These are phyloP conservation scores for Pipistrellus pygmaeus DNA, from an alignment of 2,797 vertebrate species.

Conservation along the genomic window DNA sequence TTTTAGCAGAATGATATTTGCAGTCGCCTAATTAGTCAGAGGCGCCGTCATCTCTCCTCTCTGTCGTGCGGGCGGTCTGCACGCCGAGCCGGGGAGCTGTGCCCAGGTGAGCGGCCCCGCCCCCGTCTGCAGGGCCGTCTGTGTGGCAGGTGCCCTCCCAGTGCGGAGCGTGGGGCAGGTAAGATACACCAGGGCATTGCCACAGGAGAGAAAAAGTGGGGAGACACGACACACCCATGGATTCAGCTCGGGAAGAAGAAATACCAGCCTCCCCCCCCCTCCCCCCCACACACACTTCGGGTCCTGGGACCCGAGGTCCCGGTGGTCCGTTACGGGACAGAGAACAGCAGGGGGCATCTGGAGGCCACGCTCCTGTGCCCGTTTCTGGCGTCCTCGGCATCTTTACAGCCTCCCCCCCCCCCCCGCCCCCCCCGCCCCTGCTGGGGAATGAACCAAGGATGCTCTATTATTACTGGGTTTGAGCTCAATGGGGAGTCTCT, in stretches of 20 bases:
- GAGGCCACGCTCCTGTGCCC: neutral
- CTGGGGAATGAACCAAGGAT: neutral
- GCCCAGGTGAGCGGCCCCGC: neutral
- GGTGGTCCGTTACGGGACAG: neutral
- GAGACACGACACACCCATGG: neutral
- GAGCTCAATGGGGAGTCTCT: neutral
- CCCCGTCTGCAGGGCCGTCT: neutral
- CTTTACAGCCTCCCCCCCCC: neutral
- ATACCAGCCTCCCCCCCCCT: neutral
- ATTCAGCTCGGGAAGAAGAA: neutral
- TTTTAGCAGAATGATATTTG: conserved; percentile 71
- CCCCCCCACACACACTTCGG: neutral
- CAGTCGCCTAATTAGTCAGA: conserved; percentile 63
- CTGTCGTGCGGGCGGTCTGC: neutral
- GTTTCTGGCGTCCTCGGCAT: neutral
- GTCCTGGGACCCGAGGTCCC: neutral
- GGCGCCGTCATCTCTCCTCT: neutral
- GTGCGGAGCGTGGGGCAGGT: neutral
- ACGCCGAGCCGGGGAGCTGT: neutral
- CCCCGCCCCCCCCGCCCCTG: neutral
- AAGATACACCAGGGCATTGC: neutral
- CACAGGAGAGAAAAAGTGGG: neutral
- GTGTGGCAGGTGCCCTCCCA: neutral
- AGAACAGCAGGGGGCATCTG: neutral
- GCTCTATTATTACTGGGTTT: neutral